These are phyloP conservation scores for Cosmorhoe ocellata DNA, from an alignment of 2,888 invertebrate species.

Conservation along the genomic window DNA sequence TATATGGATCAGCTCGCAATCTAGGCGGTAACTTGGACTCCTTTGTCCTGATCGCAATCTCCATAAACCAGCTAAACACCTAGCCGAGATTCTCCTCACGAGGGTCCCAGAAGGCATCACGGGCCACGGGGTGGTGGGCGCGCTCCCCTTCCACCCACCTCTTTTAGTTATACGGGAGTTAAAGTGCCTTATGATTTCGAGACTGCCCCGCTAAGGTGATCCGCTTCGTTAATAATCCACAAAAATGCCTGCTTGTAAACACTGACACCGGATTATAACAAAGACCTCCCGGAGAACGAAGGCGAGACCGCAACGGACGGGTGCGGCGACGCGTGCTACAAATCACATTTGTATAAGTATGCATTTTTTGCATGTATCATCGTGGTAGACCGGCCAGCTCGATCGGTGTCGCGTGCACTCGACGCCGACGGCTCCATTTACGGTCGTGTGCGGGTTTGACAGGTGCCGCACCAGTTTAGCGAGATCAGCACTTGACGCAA, in stretches of 20 bases:
- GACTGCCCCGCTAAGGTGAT: constrained; percentile 51
- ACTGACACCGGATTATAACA: constrained; percentile 50
- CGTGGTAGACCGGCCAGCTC: constrained; percentile 13
- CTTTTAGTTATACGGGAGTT: constrained; percentile 62
- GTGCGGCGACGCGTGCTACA: constrained; percentile 25
- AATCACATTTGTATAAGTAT: constrained; percentile 18
- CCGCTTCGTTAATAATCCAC: constrained; percentile 63
- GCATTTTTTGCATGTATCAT: constrained; percentile 26
- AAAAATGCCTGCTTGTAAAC: constrained; percentile 52
- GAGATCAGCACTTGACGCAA: constrained; percentile 18
- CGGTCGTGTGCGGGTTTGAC: constrained; percentile 24
- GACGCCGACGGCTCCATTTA: constrained; percentile 18
- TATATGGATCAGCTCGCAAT: constrained; percentile 68
- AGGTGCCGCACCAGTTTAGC: constrained; percentile 26
- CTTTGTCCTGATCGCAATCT: constrained; percentile 80
- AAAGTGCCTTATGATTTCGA: constrained; percentile 70
- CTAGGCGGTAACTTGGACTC: constrained; percentile 71
- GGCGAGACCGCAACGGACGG: constrained; percentile 21
- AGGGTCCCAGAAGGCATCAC: constrained; percentile 39
- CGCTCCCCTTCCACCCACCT: constrained; percentile 37
- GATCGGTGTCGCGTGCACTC: constrained; percentile 26
- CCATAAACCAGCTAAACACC: constrained; percentile 81
- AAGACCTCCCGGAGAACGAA: constrained; percentile 42
- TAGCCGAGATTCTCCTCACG: constrained; percentile 68
- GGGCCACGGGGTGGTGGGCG: constrained; percentile 26